phyloP scores from a whole-genome alignment of 2,113 vertebrate species.

The Notiomystis cincta region DNA sequence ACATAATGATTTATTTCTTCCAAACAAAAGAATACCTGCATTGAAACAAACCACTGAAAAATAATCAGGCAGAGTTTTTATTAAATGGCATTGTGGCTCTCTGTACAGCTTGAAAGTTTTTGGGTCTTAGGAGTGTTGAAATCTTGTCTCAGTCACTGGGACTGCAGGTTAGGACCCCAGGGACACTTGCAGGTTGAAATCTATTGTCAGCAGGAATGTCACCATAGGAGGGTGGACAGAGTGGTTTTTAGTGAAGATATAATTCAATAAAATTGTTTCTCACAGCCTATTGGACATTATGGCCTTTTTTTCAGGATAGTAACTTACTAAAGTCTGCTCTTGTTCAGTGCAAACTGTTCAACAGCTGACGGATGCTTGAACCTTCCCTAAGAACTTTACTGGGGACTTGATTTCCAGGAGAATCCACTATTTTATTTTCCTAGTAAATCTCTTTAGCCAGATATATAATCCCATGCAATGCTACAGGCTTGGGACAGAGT shows the following conservation, averaged over 20 bases:
- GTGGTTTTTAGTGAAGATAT: background rate
- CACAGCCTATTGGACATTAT: background rate
- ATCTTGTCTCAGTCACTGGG: background rate
- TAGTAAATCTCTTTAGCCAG: background rate
- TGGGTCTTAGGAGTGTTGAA: background rate
- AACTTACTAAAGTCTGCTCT: background rate
- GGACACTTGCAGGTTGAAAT: background rate
- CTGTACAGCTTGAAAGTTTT: background rate
- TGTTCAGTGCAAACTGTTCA: background rate
- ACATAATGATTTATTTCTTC: background rate
- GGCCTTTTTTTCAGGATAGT: background rate
- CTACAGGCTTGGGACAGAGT: background rate
- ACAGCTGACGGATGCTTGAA: background rate
- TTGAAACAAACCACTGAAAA: background rate
- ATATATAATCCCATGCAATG: background rate
- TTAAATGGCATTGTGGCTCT: background rate
- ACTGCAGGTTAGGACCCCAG: background rate
- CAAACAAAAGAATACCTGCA: background rate
- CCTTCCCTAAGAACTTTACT: background rate
- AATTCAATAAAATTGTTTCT: background rate
- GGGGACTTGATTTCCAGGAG: background rate
- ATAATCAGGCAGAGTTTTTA: background rate
- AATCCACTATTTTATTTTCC: background rate
- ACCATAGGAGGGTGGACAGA: background rate
- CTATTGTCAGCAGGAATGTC: background rate